Evolutionary conservation across 2,797 vertebrate species (phyloP).

Genomic region (Sarcophilus harrisii): DNA sequence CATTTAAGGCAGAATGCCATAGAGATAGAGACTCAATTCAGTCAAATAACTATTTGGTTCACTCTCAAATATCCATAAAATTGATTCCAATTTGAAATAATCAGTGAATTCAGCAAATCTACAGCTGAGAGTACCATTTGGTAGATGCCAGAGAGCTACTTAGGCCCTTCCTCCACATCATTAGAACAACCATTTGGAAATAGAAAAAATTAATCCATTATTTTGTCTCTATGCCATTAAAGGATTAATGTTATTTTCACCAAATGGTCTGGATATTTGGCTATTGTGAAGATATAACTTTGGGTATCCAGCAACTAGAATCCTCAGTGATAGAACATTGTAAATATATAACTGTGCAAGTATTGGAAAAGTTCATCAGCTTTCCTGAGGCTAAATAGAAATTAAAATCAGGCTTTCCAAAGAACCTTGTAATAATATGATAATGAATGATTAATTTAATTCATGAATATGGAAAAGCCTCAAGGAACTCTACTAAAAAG

Average conservation of each 20-base stretch:
- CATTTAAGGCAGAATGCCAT: neutral
- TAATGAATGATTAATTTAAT: constrained; percentile 67
- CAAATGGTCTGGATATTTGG: neutral
- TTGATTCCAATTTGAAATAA: neutral
- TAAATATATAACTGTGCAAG: constrained; percentile 16
- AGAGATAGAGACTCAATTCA: neutral
- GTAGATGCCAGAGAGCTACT: neutral
- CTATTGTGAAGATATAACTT: constrained; percentile 8
- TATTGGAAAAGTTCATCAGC: neutral
- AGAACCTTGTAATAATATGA: constrained; percentile 55
- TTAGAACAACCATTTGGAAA: neutral
- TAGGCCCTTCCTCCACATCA: neutral
- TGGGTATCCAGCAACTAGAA: neutral
- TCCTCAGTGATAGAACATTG: constrained; percentile 19
- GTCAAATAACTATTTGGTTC: neutral
- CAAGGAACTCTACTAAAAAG: constrained; percentile 56
- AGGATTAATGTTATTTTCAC: neutral
- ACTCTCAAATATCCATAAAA: neutral
- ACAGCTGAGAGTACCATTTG: neutral
- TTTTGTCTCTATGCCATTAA: neutral
- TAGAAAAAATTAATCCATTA: neutral
- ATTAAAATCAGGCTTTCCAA: constrained; percentile 57
- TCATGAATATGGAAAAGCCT: constrained; percentile 34
- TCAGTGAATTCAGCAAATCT: neutral
- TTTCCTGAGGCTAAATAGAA: constrained; percentile 51